phyloP scores from a whole-genome alignment of 2,888 invertebrate species.

The Nasonia oneida region DNA sequence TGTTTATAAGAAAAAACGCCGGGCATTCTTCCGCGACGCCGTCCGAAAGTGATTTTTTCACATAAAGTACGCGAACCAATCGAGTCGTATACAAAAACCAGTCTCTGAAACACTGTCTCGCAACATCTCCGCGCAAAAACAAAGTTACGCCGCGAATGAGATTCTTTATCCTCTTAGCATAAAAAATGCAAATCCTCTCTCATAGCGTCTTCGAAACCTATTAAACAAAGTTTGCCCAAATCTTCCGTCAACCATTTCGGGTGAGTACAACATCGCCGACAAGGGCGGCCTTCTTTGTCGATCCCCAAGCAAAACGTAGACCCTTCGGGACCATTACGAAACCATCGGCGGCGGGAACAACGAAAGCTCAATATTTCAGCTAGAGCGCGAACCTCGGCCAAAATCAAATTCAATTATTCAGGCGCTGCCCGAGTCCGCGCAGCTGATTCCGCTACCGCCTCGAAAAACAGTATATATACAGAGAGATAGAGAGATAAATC shows the following conservation, averaged over 20 bases:
- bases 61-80: not conserved
- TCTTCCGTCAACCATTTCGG: not conserved
- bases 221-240: not conserved
- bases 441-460: not conserved
- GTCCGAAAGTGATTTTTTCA: not conserved
- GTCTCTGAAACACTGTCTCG: not conserved
- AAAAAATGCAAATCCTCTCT: not conserved
- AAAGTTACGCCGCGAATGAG: too few species aligned
- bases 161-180: not conserved
- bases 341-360: conserved; percentile 11
- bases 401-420: conserved; percentile 62
- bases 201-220: not conserved
- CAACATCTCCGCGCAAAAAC: not conserved
- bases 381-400: conserved; percentile 2
- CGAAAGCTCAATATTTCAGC: conserved; percentile 46
- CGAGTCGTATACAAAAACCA: not conserved
- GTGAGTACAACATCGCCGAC: not conserved
- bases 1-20: not conserved
- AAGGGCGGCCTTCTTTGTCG: not conserved
- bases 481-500: not conserved
- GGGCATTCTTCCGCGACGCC: not conserved
- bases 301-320: conserved; percentile 7
- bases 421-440: not conserved
- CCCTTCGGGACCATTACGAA: conserved; percentile 45
- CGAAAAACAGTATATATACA: too few species aligned